These are phyloP conservation scores for Nasonia giraulti DNA, from an alignment of 1,140 invertebrate genomes.

Conservation along the genomic window DNA sequence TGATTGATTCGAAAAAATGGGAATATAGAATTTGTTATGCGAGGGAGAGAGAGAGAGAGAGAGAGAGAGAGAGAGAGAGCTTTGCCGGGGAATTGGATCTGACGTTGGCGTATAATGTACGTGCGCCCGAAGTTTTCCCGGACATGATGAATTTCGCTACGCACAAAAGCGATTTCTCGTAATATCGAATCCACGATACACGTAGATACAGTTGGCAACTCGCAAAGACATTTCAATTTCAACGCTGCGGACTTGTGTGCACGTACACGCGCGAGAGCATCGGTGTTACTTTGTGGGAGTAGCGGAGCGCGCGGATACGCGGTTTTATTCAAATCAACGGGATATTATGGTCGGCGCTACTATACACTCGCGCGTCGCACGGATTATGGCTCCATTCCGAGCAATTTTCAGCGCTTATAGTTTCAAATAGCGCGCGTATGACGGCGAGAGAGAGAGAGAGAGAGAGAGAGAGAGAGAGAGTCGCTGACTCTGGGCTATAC, in stretches of 20 bases:
- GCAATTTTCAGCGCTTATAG: not conserved
- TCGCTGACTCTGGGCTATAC: not conserved
- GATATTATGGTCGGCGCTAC: not conserved
- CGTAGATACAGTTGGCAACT: not conserved
- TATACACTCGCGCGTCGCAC: not conserved
- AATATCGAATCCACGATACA: not conserved
- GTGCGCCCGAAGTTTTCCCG: not conserved
- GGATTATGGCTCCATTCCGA: not conserved
- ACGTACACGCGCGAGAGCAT: no score
- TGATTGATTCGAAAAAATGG: conserved; percentile 12
- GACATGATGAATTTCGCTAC: not conserved
- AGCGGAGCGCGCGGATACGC: not conserved
- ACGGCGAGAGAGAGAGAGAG: not conserved
- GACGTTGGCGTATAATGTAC: not conserved
- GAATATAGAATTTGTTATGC: not conserved
- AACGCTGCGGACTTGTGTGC: no score
- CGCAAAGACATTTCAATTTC: not conserved
- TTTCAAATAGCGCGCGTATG: not conserved
- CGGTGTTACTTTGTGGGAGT: not conserved
- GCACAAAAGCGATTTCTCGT: not conserved
- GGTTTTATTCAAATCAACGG: no score
- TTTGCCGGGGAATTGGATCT: not conserved
- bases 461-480: not conserved
- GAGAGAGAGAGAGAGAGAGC: no score
- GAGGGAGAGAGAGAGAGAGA: no score